Evolutionary conservation across 2,888 invertebrate genomes (phyloP), one percentile per base, ranked within the genome.

Genomic region (Plagodis dolabraria): DNA sequence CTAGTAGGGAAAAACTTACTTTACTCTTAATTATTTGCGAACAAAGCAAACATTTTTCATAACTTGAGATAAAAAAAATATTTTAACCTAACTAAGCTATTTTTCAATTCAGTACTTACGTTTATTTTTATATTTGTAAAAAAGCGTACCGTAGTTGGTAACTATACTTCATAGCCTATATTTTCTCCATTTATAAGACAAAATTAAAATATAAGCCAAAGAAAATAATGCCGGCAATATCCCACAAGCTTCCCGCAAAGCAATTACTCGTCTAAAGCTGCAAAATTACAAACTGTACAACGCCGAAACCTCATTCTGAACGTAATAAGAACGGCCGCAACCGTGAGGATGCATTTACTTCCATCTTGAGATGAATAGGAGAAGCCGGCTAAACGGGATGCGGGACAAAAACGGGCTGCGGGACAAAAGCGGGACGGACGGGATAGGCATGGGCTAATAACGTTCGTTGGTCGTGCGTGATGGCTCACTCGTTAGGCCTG

Each of bases 281-380:
- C 46, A 33, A 50, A 56, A 56, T 56, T 50, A 53, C 60, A 49
- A 60, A 55, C 43, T 57, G 46, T 44, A 43, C 44, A 38, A 42
- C 44, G 36, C 53, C 56, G 45, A 63, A 66, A 61, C 63, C 66
- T 66, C 64, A 66, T 66, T 68, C 51, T 60, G 52, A n/a, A 44
- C 57, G 61, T 53, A 64, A 65, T 64, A 63, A 64, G 63, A 56
- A 57, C 49, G 48, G 50, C 59, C 64, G 50, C 49, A 47, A 47
- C 59, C 64, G 50, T 36, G 60, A 57, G 60, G 48, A 53, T 60
- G 53, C 53, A 53, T 42, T 62, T 50, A 54, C 54, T 47, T 22
- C 53, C 53, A 22, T 49, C 52, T 60, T 48, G 55, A 55, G 52
- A 47, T 53, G 53, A 55, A 60, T 48, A 55, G 44, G 46, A 52